Conservation (phyloP, 2,797 vertebrate genomes). For the Pempheris klunzingeri region DNA sequence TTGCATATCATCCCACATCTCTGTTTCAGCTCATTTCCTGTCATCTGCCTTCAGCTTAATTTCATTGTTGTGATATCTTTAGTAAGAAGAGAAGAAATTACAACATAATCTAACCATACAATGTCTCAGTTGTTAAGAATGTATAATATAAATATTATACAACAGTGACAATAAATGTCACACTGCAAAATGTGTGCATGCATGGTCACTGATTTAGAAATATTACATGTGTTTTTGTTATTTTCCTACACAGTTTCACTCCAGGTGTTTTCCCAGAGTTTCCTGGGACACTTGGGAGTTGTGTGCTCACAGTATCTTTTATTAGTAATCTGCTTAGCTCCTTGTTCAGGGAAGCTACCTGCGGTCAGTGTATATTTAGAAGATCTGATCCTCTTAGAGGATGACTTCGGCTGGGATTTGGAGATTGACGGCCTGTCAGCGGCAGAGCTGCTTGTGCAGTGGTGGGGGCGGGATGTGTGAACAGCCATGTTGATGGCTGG, state of each 20-base stretch:
- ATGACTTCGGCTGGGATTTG: constrained; percentile 65
- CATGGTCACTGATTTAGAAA: neutral
- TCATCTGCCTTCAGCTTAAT: neutral
- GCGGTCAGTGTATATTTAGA: constrained; percentile 73
- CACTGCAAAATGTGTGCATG: neutral
- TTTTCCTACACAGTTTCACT: neutral
- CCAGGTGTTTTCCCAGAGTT: constrained; percentile 2
- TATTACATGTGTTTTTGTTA: neutral
- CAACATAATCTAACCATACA: neutral
- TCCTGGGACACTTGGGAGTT: neutral
- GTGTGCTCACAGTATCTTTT: constrained; percentile 38
- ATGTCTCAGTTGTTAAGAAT: too few relatives aligned
- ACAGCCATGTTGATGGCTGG: neutral
- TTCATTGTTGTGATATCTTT: neutral
- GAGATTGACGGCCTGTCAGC: constrained; percentile 24
- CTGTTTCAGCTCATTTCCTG: neutral
- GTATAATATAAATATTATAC: neutral
- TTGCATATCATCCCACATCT: neutral
- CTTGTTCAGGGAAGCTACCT: constrained; percentile 52
- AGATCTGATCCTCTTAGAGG: constrained; percentile 76
- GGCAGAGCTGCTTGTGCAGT: constrained; percentile 21
- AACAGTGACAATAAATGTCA: neutral
- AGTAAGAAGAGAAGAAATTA: neutral
- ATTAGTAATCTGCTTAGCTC: constrained; percentile 74
- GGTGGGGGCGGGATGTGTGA: constrained; percentile 24